Percentiles rank a stretch among this genome's conserved stretches.
These are phyloP conservation scores for Physeter macrocephalus DNA, from an alignment of 2,113 vertebrate species.

Conservation along the genomic window DNA sequence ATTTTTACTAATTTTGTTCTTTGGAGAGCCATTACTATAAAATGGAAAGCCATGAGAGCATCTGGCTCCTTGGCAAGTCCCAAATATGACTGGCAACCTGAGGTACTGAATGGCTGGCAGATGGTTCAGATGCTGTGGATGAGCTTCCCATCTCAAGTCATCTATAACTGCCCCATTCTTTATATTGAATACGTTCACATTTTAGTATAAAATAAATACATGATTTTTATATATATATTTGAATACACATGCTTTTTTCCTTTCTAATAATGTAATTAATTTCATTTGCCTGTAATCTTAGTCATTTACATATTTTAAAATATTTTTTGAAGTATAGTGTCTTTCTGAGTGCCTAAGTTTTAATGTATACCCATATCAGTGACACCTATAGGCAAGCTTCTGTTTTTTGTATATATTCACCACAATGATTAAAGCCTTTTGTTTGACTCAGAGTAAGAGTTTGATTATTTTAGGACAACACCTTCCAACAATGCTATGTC, in stretches of 20 bases:
- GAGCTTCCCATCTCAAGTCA: constrained; percentile 20
- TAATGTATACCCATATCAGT: background rate
- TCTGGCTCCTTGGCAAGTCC: constrained; percentile 73
- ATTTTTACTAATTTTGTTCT: constrained; percentile 42
- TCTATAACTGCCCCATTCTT: constrained; percentile 25
- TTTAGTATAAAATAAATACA: background rate
- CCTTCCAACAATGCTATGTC: background rate
- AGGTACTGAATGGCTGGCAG: constrained; percentile 57
- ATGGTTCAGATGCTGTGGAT: constrained; percentile 22
- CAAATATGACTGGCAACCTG: constrained; percentile 45
- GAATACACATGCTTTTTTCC: background rate
- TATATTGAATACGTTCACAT: background rate
- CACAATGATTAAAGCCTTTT: background rate
- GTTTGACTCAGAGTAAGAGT: background rate
- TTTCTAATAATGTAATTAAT: background rate
- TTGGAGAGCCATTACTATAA: constrained; percentile 49
- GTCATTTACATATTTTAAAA: background rate
- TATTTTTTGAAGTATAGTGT: background rate
- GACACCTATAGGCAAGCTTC: background rate
- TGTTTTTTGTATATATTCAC: background rate
- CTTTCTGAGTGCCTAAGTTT: background rate
- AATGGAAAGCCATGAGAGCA: constrained; percentile 52
- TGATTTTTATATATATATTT: background rate
- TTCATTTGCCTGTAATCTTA: background rate
- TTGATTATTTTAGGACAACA: background rate